Percentiles rank a stretch among this genome's conserved stretches.
These are phyloP conservation scores for Kryptolebias ocellatus DNA, from an alignment of 2,797 vertebrate species.

Conservation along the genomic window DNA sequence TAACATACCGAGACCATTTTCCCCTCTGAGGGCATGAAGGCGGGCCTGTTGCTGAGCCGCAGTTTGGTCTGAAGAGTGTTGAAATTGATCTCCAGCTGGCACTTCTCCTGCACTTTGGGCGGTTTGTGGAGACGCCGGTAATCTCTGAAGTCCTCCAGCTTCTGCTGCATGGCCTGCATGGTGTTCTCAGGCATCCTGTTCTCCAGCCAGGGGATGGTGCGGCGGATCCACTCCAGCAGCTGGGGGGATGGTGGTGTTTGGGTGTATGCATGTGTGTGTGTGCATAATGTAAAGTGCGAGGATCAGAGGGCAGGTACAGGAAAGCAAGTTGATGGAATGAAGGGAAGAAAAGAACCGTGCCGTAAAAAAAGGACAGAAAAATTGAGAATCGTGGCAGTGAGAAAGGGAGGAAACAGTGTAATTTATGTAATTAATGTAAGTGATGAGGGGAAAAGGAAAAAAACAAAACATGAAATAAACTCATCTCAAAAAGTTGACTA, in stretches of 20 bases:
- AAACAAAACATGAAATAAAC: conserved; percentile 27
- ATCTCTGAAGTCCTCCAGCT: conserved; percentile 97
- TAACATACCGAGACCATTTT: conserved; percentile 95
- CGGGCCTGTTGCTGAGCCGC: conserved; percentile 95
- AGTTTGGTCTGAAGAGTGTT: conserved; percentile 99
- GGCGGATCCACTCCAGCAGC: conserved; percentile 98
- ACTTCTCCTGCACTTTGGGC: conserved; percentile 98
- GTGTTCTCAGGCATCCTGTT: conserved; percentile 95
- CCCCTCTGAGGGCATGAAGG: conserved; percentile 98
- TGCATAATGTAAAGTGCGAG: conserved; percentile 1
- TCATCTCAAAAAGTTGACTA: conserved; percentile 1
- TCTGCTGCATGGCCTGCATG: conserved; percentile 99
- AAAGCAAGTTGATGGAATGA: conserved; percentile 29
- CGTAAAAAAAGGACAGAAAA: background rate
- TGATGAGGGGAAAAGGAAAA: conserved; percentile 35
- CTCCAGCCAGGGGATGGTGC: conserved; percentile 98
- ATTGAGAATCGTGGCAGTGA: background rate
- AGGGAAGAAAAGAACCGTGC: conserved; percentile 33
- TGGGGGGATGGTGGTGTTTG: conserved; percentile 52
- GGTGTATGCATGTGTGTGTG: conserved; percentile 33
- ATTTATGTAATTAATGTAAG: conserved; percentile 35
- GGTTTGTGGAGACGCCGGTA: conserved; percentile 97
- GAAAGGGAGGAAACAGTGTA: conserved; percentile 5
- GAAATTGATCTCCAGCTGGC: conserved; percentile 99
- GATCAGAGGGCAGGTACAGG: conserved; percentile 7